These are phyloP conservation scores for Spodoptera litura DNA, from an alignment of 1,140 invertebrate species.

Conservation along the genomic window DNA sequence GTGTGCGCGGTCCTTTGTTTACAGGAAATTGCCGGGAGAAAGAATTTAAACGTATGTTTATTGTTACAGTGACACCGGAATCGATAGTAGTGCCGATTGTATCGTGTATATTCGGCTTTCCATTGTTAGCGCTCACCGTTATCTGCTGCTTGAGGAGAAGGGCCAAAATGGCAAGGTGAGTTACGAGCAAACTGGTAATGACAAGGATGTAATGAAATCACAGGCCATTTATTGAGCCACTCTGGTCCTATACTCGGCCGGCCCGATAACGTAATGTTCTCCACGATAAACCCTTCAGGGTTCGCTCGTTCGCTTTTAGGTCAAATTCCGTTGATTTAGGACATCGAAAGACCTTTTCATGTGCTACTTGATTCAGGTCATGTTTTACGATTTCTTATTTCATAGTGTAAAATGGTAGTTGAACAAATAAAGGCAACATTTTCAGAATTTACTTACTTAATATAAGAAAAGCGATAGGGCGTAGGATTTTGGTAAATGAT, in stretches of 20 bases:
- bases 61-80: slow-evolving; percentile 93
- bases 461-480: background rate
- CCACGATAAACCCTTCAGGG: slow-evolving; percentile 21
- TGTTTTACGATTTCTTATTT: slow-evolving; percentile 3
- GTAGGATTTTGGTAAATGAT: slow-evolving; percentile 31
- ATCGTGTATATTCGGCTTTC: slow-evolving; percentile 95
- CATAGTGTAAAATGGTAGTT: background rate
- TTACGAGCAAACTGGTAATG: slow-evolving; percentile 11
- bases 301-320: slow-evolving; percentile 22
- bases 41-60: slow-evolving; percentile 34
- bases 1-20: slow-evolving; percentile 23
- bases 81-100: slow-evolving; percentile 95
- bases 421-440: background rate
- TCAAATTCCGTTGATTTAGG: slow-evolving; percentile 33
- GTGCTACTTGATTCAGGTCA: slow-evolving; percentile 15
- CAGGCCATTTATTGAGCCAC: slow-evolving; percentile 17
- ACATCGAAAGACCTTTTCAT: background rate
- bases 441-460: slow-evolving; percentile 1
- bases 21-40: background rate
- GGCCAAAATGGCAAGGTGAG: slow-evolving; percentile 91
- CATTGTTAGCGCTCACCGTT: slow-evolving; percentile 92
- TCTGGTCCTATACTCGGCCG: slow-evolving; percentile 3
- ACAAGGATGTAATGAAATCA: slow-evolving; percentile 23
- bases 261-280: slow-evolving; percentile 18
- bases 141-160: slow-evolving; percentile 94